These are phyloP conservation scores for Dioctria linearis DNA, from an alignment of 2,888 invertebrate species.

Conservation along the genomic window DNA sequence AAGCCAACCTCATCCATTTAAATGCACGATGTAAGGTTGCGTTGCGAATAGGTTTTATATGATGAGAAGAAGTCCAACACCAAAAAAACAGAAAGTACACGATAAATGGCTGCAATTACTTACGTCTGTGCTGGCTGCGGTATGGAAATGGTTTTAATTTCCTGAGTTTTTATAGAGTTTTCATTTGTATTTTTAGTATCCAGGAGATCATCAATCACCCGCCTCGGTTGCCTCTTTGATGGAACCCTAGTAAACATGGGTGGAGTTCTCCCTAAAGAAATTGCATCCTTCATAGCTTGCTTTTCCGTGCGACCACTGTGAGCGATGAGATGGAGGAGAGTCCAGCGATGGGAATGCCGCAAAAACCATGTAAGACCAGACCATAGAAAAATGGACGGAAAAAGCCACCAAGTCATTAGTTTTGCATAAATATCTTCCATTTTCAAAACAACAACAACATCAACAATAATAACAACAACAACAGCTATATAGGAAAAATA, in stretches of 20 bases:
- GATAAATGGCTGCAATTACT: slow-evolving; percentile 63
- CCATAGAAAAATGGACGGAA: slow-evolving; percentile 51
- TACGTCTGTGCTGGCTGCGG: slow-evolving; percentile 74
- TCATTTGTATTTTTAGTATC: slow-evolving; percentile 62
- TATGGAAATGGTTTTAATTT: slow-evolving; percentile 74
- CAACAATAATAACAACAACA: background rate
- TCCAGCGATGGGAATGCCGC: slow-evolving; percentile 45
- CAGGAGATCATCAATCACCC: slow-evolving; percentile 76
- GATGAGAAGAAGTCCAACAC: slow-evolving; percentile 56
- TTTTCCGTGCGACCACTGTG: slow-evolving; percentile 78
- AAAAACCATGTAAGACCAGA: slow-evolving; percentile 33
- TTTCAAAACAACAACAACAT: slow-evolving; percentile 14
- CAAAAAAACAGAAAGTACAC: slow-evolving; percentile 59
- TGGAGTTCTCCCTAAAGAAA: slow-evolving; percentile 74
- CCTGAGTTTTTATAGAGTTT: slow-evolving; percentile 63
- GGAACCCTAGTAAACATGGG: slow-evolving; percentile 85
- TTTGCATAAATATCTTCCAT: slow-evolving; percentile 57
- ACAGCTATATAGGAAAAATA: background rate
- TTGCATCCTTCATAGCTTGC: slow-evolving; percentile 70
- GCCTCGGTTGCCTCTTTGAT: slow-evolving; percentile 81
- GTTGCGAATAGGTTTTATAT: slow-evolving; percentile 55
- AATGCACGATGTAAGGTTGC: slow-evolving; percentile 2
- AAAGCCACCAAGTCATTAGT: slow-evolving; percentile 56
- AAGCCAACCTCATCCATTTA: slow-evolving; percentile 25
- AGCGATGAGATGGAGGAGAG: slow-evolving; percentile 44